Evolutionary conservation across 2,113 vertebrate species (phyloP).

Genomic region (Nyctibius bracteatus): DNA sequence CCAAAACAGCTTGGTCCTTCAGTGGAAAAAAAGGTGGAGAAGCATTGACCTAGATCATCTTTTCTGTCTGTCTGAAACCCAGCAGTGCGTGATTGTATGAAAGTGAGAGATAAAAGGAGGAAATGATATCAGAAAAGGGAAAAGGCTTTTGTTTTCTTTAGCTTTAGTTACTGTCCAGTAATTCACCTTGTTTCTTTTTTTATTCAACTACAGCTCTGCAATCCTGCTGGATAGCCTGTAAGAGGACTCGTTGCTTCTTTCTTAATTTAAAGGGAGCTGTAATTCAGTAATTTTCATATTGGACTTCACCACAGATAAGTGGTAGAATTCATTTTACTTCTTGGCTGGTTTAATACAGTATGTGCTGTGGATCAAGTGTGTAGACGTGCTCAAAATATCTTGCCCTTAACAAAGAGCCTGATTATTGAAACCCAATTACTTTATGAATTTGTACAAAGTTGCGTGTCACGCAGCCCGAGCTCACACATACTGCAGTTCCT

Average conservation of each 20-base stretch:
- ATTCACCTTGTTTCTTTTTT: background rate
- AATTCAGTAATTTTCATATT: background rate
- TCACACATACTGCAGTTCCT: background rate
- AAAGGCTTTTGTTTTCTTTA: background rate
- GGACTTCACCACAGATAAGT: background rate
- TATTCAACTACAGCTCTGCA: rapidly evolving
- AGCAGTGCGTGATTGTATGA: background rate
- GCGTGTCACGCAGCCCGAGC: background rate
- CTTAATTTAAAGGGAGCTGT: background rate
- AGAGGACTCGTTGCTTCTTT: background rate
- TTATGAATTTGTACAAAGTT: background rate
- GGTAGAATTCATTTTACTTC: background rate
- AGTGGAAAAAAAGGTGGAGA: background rate
- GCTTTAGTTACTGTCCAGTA: background rate
- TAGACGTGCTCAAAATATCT: background rate
- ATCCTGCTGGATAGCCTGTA: background rate
- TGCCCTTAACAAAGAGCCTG: background rate
- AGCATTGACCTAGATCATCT: background rate
- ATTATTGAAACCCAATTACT: background rate
- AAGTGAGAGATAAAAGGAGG: background rate
- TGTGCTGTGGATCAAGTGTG: background rate
- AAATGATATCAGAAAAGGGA: background rate
- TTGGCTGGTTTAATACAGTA: background rate
- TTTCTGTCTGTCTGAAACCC: background rate
- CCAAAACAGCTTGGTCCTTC: background rate